A percentile compares a stretch with the other conserved stretches of the same genome.
Conservation (phyloP, 2,888 invertebrate genomes). For the Resseliella maxima region DNA sequence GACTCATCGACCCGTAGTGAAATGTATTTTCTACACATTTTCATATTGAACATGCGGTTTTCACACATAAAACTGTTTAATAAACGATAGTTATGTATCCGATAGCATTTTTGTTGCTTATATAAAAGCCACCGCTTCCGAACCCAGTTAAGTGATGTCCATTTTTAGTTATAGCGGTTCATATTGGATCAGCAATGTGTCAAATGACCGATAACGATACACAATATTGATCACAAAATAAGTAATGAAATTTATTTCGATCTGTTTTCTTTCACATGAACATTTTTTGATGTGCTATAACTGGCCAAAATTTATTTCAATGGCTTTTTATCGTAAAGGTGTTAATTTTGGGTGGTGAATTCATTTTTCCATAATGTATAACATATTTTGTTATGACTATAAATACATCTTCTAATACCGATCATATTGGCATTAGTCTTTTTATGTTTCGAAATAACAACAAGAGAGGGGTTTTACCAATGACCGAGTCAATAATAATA, state of each 20-base stretch:
- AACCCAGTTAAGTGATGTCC: neutral
- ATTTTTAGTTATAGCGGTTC: neutral
- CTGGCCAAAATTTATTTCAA: neutral
- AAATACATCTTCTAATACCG: neutral
- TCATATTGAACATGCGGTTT: neutral
- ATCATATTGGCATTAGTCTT: neutral
- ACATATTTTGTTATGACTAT: neutral
- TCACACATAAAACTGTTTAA: neutral
- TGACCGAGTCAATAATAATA: neutral
- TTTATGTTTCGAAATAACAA: neutral
- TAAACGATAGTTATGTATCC: neutral
- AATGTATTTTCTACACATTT: neutral
- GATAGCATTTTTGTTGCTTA: slow-evolving; percentile 14
- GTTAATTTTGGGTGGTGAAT: neutral
- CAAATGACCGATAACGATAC: neutral
- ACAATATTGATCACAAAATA: slow-evolving; percentile 13
- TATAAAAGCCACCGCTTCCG: neutral
- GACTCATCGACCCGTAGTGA: neutral
- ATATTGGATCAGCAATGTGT: slow-evolving; percentile 4
- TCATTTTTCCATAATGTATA: neutral
- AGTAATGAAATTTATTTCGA: slow-evolving; percentile 17
- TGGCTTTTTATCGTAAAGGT: neutral
- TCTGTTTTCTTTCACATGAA: neutral
- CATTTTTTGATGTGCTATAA: neutral
- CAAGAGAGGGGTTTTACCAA: neutral